These are phyloP conservation scores for Orchesellides sinensis DNA, from an alignment of 2,888 invertebrate species.

Conservation along the genomic window DNA sequence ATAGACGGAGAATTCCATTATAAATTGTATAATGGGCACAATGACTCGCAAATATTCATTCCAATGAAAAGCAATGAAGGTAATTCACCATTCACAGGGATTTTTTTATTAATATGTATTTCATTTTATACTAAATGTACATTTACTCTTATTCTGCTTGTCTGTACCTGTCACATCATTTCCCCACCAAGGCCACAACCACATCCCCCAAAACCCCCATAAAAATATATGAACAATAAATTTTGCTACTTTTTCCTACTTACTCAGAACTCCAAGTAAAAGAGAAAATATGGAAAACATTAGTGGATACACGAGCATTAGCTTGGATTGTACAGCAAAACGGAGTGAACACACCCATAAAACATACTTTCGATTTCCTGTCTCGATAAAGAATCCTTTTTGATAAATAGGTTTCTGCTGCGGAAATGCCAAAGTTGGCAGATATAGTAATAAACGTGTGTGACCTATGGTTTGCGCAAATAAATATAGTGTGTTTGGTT, in stretches of 20 bases:
- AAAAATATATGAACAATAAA: background rate
- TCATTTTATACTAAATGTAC: too few species aligned
- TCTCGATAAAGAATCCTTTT: slow-evolving; percentile 59
- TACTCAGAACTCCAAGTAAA: background rate
- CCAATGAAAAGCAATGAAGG: too few species aligned
- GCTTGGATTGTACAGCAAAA: background rate
- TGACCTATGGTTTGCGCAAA: too few species aligned
- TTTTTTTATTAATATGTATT: too few species aligned
- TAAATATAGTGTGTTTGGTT: too few species aligned
- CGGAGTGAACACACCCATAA: slow-evolving; percentile 52
- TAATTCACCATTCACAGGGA: too few species aligned
- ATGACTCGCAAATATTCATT: too few species aligned
- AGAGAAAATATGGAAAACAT: background rate
- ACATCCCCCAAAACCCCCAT: too few species aligned
- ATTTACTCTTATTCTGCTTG: background rate
- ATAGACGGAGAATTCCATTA: too few species aligned
- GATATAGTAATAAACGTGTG: background rate
- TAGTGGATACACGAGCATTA: background rate
- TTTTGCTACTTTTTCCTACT: background rate
- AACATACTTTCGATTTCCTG: slow-evolving; percentile 61
- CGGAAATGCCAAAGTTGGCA: slow-evolving; percentile 53
- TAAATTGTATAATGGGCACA: too few species aligned
- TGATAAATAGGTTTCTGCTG: slow-evolving; percentile 56
- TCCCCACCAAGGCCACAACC: slow-evolving; percentile 50
- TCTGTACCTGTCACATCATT: slow-evolving; percentile 53